Percentiles rank a stretch among this genome's conserved stretches.
phyloP scores from a whole-genome alignment of 1,140 invertebrate genomes.

The Pectinophora gossypiella region DNA sequence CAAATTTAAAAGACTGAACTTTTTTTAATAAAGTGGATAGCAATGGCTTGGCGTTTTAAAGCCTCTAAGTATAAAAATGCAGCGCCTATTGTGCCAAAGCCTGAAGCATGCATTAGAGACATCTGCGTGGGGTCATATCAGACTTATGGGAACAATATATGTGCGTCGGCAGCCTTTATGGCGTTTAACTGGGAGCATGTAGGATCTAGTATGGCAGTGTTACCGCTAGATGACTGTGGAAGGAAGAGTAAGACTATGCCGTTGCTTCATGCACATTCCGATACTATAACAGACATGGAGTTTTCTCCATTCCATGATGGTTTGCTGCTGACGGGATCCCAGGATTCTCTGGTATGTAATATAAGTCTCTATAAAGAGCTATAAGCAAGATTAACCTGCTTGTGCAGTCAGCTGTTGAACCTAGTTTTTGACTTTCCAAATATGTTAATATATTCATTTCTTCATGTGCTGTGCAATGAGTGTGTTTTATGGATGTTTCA shows the following conservation, averaged over 20 bases:
- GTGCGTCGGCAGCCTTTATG: conserved; percentile 93
- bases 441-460: background rate
- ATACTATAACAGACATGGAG: conserved; percentile 95
- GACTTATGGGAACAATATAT: conserved; percentile 95
- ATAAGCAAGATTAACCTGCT: conserved; percentile 15
- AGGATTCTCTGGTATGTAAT: conserved; percentile 87
- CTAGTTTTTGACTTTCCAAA: conserved; percentile 30
- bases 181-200: conserved; percentile 93
- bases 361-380: background rate
- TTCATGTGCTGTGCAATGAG: too few species aligned
- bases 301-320: conserved; percentile 97
- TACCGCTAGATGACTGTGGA: conserved; percentile 90
- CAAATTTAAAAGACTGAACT: conserved; percentile 64
- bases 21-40: conserved; percentile 62
- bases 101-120: conserved; percentile 92
- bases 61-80: conserved; percentile 98
- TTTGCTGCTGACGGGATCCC: conserved; percentile 91
- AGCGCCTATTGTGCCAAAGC: conserved; percentile 92
- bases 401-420: conserved; percentile 12
- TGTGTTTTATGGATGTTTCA: background rate
- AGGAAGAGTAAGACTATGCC: conserved; percentile 91
- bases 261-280: conserved; percentile 87
- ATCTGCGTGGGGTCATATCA: conserved; percentile 93
- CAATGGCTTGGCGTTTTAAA: conserved; percentile 96
- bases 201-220: conserved; percentile 90